phyloP scores from a whole-genome alignment of 2,797 vertebrate species.

The Mormyrus hasselquistii region DNA sequence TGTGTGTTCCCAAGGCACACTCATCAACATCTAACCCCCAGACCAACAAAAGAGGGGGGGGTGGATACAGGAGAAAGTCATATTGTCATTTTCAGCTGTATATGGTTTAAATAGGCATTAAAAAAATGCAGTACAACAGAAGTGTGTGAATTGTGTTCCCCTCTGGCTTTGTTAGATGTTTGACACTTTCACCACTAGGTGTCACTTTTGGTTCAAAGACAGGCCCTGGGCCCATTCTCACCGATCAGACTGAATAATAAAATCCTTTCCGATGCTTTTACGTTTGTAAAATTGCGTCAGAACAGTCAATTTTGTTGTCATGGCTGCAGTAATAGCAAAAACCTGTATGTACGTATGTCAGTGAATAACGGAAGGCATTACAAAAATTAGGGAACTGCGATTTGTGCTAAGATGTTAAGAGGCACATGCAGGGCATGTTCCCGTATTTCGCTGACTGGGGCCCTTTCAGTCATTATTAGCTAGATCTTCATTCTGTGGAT shows the following conservation, averaged over 20 bases:
- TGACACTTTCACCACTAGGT: slow-evolving; percentile 43
- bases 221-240: slow-evolving; percentile 12
- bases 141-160: background rate
- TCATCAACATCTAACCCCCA: slow-evolving; percentile 73
- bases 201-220: slow-evolving; percentile 57
- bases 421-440: background rate
- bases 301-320: slow-evolving; percentile 4
- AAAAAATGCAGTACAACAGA: background rate
- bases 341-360: background rate
- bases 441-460: background rate
- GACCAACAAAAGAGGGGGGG: background rate
- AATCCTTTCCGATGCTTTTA: background rate
- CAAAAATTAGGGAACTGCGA: background rate
- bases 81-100: background rate
- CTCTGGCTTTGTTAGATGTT: background rate
- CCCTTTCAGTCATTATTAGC: background rate
- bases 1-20: slow-evolving; percentile 61
- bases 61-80: background rate
- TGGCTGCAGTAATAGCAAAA: slow-evolving; percentile 6
- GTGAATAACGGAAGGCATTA: background rate
- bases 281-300: background rate
- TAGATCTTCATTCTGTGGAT: slow-evolving; percentile 37
- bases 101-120: background rate
- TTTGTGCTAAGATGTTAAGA: background rate
- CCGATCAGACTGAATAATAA: background rate